These are phyloP conservation scores for Thunnus maccoyii DNA, from an alignment of 2,113 vertebrate species.

Conservation along the genomic window DNA sequence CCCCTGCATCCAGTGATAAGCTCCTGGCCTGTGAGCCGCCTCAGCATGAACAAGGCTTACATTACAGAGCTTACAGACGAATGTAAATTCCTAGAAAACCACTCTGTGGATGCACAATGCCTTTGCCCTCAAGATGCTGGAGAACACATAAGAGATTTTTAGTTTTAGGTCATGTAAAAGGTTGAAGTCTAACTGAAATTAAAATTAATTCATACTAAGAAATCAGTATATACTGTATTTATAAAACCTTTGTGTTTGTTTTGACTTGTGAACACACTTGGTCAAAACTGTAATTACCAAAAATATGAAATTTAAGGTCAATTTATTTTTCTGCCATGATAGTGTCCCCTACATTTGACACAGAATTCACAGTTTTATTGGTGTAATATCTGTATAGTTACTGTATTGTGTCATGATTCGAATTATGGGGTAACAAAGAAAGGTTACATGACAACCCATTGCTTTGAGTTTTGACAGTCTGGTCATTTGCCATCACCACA, in stretches of 20 bases:
- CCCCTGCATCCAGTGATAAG: constrained; percentile 63
- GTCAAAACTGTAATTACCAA: no score
- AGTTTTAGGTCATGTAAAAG: neutral
- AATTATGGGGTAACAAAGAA: neutral
- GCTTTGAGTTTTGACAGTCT: neutral
- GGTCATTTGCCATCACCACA: neutral
- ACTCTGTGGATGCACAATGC: constrained; percentile 13
- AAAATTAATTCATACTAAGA: neutral
- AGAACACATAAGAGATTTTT: neutral
- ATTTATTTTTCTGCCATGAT: no score
- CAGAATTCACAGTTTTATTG: no score
- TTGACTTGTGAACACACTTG: no score
- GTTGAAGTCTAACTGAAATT: neutral
- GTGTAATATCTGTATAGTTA: neutral
- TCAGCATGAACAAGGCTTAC: constrained; percentile 56
- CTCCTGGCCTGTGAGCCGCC: constrained; percentile 46
- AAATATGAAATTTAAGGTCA: no score
- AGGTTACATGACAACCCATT: neutral
- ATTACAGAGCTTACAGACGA: constrained; percentile 32
- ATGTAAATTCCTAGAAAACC: constrained; percentile 55
- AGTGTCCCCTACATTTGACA: no score
- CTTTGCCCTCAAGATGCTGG: neutral
- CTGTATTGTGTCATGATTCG: neutral
- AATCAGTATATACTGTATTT: neutral
- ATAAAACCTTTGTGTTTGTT: no score